phyloP scores from a whole-genome alignment of 2,113 vertebrate species.

The Marcusenius ussheri region DNA sequence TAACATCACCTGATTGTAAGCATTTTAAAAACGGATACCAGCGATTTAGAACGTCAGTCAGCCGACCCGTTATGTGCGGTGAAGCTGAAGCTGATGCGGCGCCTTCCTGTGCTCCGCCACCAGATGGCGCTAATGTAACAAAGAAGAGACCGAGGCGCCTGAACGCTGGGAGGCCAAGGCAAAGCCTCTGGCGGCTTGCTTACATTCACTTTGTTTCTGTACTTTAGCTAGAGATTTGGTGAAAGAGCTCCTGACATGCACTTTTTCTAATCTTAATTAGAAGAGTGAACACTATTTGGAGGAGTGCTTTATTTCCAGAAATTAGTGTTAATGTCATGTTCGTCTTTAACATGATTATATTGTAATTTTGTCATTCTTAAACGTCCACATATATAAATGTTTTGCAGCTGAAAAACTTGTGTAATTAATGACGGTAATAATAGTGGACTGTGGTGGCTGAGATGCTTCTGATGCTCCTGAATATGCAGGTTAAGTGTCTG shows the following conservation, averaged over 20 bases:
- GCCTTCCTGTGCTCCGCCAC: slow-evolving; percentile 37
- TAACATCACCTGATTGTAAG: background rate
- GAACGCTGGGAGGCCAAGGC: background rate
- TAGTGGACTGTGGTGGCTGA: background rate
- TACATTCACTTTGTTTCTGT: background rate
- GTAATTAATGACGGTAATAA: background rate
- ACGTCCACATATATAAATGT: background rate
- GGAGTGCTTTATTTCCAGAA: background rate
- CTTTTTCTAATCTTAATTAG: background rate
- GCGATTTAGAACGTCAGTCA: background rate
- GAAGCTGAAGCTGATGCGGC: background rate
- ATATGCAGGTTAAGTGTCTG: background rate
- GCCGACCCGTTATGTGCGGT: background rate
- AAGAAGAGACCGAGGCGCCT: slow-evolving; percentile 25
- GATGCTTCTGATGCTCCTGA: background rate
- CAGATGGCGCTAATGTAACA: slow-evolving; percentile 72
- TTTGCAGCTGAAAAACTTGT: background rate
- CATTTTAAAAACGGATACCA: background rate
- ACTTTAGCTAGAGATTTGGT: background rate
- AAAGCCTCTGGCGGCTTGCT: background rate
- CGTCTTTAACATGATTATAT: background rate
- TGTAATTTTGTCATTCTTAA: background rate
- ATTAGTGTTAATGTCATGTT: background rate
- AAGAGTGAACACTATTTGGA: background rate
- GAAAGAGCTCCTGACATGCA: background rate